phyloP scores from a whole-genome alignment of 1,140 invertebrate species.

The Parasteatoda tepidariorum region DNA sequence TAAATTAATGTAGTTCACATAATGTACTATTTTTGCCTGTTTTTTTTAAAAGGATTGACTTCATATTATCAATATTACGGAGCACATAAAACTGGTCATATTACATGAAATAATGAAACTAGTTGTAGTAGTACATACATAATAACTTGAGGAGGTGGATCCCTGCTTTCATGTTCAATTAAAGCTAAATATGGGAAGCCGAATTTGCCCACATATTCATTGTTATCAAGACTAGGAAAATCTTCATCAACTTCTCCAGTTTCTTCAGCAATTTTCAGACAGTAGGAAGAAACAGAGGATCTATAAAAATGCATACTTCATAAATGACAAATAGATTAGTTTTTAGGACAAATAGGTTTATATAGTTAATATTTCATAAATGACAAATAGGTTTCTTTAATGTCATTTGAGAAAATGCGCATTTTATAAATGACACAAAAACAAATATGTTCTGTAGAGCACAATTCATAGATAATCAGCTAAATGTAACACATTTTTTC shows the following conservation, averaged over 20 bases:
- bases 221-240: constrained; percentile 88
- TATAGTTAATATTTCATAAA: no score
- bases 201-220: constrained; percentile 91
- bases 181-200: constrained; percentile 90
- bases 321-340: background rate
- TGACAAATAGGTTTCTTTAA: no score
- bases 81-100: no score
- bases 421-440: no score
- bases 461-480: no score
- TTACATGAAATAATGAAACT: constrained; percentile 26
- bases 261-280: constrained; percentile 93
- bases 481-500: no score
- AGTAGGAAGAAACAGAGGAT: constrained; percentile 75
- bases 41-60: no score
- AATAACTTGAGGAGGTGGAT: background rate
- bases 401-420: no score
- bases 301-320: constrained; percentile 65
- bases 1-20: no score
- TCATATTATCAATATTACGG: no score
- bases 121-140: constrained; percentile 12
- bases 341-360: background rate
- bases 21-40: no score
- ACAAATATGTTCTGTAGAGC: no score
- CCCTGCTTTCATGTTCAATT: constrained; percentile 73
- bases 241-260: constrained; percentile 96